Base-by-base conservation (phyloP, 2,113 vertebrate genomes). In the Lichenostomus cassidix region DNA sequence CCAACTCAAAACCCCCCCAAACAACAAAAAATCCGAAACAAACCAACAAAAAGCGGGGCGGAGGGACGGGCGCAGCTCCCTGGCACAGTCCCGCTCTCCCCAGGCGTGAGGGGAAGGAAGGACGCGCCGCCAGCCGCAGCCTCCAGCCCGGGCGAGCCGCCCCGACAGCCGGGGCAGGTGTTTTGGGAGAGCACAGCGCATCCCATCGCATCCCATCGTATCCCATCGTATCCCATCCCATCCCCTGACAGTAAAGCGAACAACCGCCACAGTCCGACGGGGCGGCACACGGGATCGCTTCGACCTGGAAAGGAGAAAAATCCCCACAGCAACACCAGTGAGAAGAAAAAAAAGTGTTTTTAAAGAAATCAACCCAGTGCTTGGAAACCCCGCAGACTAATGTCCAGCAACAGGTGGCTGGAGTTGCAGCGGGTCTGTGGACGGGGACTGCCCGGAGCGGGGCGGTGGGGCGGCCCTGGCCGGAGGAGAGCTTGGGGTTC, bases 401-500 rank as follows among this genome's bases (percentile, higher is more conserved):
- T 3, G 59, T 20, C 37, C 76, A 50, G 56, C 44, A 87, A 80
- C 88, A 89, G 47, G 63, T 49, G 39, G 16, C 53, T 80, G 52
- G 56, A 47, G 15, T 19, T 12, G 46, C 55, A 31, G 35, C 27
- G 18, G 17, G 8, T 41, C 59, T 46, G 12, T 3, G 15, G 35
- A 33, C 31, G 10, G 16, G 10, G 14, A 7, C 14, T 35, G 4
- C 15, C 15, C 15, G 6, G 10, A 42, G 31, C 25, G 3, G 13
- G 8, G 28, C 11, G 5, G 8, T 5, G 20, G 3, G 4, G 1
- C 5, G 2, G 19, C 22, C 16, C 22, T 14, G 28, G 22, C 25
- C 1, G 2, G 1, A 15, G 2, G 7, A 22, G 4, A 12, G 2
- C 3, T 0, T 3, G 8, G 4, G 4, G 1, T 8, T 2, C 13